Percentiles rank a stretch among this genome's conserved stretches.
These are phyloP conservation scores for Carterocephalus palaemon DNA, from an alignment of 2,888 invertebrate genomes.

Conservation along the genomic window DNA sequence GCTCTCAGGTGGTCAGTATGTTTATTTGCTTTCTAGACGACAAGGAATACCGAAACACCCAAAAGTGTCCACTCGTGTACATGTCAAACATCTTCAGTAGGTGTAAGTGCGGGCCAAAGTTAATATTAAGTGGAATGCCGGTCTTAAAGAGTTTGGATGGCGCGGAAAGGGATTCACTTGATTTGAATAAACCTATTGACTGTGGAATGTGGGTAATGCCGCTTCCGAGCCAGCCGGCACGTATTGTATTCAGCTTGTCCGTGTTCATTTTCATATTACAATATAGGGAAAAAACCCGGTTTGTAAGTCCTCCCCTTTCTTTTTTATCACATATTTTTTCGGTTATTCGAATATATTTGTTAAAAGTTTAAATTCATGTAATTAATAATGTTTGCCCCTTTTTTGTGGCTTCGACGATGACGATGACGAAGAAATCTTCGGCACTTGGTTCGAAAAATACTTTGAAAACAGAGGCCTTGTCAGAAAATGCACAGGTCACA, in stretches of 20 bases:
- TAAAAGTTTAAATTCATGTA: too few relatives aligned
- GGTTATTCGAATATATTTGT: too few relatives aligned
- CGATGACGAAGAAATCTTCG: too few relatives aligned
- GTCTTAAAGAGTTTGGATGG: slow-evolving; percentile 2
- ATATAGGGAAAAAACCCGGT: slow-evolving; percentile 1
- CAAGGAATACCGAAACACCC: background rate
- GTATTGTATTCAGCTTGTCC: slow-evolving; percentile 39
- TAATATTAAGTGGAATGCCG: slow-evolving; percentile 7
- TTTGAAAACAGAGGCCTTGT: too few relatives aligned
- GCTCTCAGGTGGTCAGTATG: too few relatives aligned
- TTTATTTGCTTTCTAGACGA: too few relatives aligned
- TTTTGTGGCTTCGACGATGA: too few relatives aligned
- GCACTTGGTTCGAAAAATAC: too few relatives aligned
- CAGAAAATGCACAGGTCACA: too few relatives aligned
- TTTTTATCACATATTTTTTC: background rate
- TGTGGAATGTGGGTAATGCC: slow-evolving; percentile 46
- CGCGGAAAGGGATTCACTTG: slow-evolving; percentile 1
- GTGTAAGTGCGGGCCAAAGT: slow-evolving; percentile 7
- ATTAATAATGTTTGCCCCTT: too few relatives aligned
- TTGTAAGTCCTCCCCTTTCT: background rate
- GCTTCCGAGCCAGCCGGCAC: slow-evolving; percentile 42
- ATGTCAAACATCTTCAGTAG: slow-evolving; percentile 2
- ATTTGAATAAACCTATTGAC: slow-evolving; percentile 54
- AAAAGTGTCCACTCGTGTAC: background rate
- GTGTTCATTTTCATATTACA: slow-evolving; percentile 20